These are phyloP conservation scores for Lycocerus yunnanus DNA, from an alignment of 2,888 invertebrate species.

Conservation along the genomic window DNA sequence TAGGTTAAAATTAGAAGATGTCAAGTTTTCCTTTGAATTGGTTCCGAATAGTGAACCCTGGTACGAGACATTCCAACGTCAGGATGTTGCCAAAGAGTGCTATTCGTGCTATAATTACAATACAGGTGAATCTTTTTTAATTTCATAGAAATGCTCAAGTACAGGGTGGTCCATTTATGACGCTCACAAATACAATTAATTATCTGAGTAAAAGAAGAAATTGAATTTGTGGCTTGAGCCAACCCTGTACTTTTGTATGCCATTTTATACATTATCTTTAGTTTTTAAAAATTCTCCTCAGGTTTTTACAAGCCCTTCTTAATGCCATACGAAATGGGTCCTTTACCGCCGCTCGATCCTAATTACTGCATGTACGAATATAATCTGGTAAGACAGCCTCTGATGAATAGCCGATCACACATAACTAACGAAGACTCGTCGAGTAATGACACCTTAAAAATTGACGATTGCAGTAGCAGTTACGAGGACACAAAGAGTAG, in stretches of 20 bases:
- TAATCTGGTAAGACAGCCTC: conserved; percentile 53
- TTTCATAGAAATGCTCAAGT: no score
- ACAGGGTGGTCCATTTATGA: not conserved
- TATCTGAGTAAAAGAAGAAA: no score
- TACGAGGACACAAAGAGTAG: conserved; percentile 38
- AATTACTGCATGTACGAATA: conserved; percentile 56
- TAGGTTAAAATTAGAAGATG: conserved; percentile 61
- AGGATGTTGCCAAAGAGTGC: conserved; percentile 71
- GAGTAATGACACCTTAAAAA: conserved; percentile 30
- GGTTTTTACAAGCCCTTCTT: conserved; percentile 67
- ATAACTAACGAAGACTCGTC: conserved; percentile 44
- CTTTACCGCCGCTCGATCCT: conserved; percentile 64
- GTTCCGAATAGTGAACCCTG: conserved; percentile 76
- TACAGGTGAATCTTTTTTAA: conserved; percentile 5
- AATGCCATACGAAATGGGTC: conserved; percentile 77
- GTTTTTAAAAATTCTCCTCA: conserved; percentile 47
- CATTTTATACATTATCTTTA: no score
- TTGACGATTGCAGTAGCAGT: conserved; percentile 47
- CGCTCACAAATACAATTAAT: no score
- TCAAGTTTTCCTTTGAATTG: conserved; percentile 76
- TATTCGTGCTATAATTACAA: conserved; percentile 57
- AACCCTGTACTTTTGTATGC: conserved; percentile 2
- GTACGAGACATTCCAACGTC: conserved; percentile 78
- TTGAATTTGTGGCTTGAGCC: no score
- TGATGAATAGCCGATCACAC: conserved; percentile 52